Evolutionary conservation across 2,113 vertebrate genomes (phyloP).

Genomic region (Poecile atricapillus): DNA sequence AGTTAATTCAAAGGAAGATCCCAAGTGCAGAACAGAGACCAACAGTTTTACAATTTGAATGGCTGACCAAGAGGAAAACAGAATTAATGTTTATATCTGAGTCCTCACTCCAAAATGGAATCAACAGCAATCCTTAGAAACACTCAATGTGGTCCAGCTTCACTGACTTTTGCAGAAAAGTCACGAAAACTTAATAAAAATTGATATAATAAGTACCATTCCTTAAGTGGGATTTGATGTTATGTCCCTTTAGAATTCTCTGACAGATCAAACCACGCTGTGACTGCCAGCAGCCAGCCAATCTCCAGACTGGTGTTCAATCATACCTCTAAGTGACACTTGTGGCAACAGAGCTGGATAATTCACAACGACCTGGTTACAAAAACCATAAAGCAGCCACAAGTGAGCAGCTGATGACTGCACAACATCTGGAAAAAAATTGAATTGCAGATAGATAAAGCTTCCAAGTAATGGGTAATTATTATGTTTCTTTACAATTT

Average conservation of each 20-base stretch:
- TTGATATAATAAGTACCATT: not conserved
- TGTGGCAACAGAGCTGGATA: not conserved
- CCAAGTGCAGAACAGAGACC: not conserved
- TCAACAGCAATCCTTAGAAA: not conserved
- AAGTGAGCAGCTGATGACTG: not conserved
- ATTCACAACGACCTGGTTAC: not conserved
- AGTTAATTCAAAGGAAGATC: not conserved
- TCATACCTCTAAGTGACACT: not conserved
- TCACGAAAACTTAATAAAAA: not conserved
- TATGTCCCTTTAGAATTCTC: not conserved
- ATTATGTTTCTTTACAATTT: not conserved
- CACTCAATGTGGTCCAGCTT: fast-evolving
- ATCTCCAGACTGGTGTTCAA: not conserved
- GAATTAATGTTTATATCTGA: not conserved
- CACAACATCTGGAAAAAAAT: not conserved
- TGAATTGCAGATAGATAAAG: not conserved
- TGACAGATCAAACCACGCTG: not conserved
- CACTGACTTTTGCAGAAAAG: not conserved
- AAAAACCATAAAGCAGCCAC: not conserved
- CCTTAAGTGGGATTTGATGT: not conserved
- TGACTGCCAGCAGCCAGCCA: not conserved
- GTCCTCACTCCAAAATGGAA: not conserved
- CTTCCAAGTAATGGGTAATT: not conserved
- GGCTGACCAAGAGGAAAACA: not conserved
- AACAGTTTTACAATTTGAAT: not conserved